Evolutionary conservation across 2,113 vertebrate genomes (phyloP).

Genomic region (Tenrec ecaudatus): DNA sequence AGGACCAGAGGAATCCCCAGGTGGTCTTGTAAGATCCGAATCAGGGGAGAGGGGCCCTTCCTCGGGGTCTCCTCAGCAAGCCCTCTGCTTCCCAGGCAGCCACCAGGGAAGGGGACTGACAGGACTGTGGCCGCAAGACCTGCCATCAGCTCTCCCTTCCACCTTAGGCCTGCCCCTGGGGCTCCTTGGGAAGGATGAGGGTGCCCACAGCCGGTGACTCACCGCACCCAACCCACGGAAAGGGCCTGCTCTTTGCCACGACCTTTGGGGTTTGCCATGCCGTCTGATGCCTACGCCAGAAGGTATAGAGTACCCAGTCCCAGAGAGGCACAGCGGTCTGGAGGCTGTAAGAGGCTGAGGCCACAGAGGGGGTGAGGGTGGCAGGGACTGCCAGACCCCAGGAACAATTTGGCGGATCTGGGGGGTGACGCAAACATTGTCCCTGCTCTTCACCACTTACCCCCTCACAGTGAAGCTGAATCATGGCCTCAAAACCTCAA

Average conservation of each 20-base stretch:
- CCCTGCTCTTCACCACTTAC: slow-evolving; percentile 29
- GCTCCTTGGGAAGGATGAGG: not conserved
- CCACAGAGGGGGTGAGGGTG: not conserved
- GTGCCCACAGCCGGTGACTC: slow-evolving; percentile 54
- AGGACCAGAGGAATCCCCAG: not conserved
- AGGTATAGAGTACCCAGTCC: slow-evolving; percentile 53
- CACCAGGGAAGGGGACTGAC: not conserved
- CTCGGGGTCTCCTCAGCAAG: not conserved
- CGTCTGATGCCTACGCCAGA: not conserved
- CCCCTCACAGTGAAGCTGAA: slow-evolving; percentile 43
- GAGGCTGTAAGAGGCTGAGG: slow-evolving; percentile 37
- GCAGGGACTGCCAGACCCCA: slow-evolving; percentile 70
- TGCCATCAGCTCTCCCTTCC: not conserved
- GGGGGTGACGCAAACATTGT: slow-evolving; percentile 59
- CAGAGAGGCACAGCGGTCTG: not conserved
- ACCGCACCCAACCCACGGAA: not conserved
- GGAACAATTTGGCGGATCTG: slow-evolving; percentile 46
- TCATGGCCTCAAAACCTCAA: slow-evolving; percentile 75
- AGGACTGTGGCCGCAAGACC: not conserved
- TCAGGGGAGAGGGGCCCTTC: not conserved
- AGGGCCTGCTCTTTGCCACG: not conserved
- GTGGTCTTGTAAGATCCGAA: not conserved
- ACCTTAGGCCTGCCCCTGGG: not conserved
- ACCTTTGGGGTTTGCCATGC: slow-evolving; percentile 52
- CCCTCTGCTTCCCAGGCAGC: not conserved